Percentiles rank a stretch among this genome's conserved stretches.
These are phyloP conservation scores for Drosophila bocki DNA, from an alignment of 1,140 invertebrate genomes.

Conservation along the genomic window DNA sequence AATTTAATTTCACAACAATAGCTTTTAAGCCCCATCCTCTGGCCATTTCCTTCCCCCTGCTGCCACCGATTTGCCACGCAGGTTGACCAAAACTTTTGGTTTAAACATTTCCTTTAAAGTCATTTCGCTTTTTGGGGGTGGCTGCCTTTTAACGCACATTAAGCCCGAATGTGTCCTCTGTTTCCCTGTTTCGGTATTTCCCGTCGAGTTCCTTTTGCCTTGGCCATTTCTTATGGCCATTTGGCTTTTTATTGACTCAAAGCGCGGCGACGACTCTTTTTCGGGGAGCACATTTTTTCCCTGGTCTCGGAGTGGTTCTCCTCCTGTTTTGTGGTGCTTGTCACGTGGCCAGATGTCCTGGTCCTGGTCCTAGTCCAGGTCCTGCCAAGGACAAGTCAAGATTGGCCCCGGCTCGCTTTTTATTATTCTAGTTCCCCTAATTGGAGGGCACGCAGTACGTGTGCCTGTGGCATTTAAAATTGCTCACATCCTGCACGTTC, in stretches of 20 bases:
- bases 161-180: constrained; percentile 54
- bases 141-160: constrained; percentile 63
- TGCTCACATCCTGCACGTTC: constrained; percentile 52
- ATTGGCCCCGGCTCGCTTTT: constrained; percentile 25
- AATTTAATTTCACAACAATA: constrained; percentile 67
- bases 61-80: constrained; percentile 7
- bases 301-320: neutral
- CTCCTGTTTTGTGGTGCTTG: constrained; percentile 28
- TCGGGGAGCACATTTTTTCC: constrained; percentile 15
- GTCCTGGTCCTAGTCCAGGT: constrained; percentile 1
- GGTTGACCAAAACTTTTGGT: constrained; percentile 60
- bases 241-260: constrained; percentile 62
- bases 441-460: constrained; percentile 41
- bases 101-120: constrained; percentile 65
- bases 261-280: constrained; percentile 33
- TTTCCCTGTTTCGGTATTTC: constrained; percentile 27
- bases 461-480: constrained; percentile 48
- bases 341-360: constrained; percentile 49
- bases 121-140: constrained; percentile 15
- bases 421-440: constrained; percentile 44
- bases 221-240: constrained; percentile 61
- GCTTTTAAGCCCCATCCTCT: constrained; percentile 29
- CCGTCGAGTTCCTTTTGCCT: constrained; percentile 34
- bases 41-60: neutral
- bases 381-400: constrained; percentile 8